Evolutionary conservation across 2,113 vertebrate species (phyloP).

Genomic region (Myocastor coypus): DNA sequence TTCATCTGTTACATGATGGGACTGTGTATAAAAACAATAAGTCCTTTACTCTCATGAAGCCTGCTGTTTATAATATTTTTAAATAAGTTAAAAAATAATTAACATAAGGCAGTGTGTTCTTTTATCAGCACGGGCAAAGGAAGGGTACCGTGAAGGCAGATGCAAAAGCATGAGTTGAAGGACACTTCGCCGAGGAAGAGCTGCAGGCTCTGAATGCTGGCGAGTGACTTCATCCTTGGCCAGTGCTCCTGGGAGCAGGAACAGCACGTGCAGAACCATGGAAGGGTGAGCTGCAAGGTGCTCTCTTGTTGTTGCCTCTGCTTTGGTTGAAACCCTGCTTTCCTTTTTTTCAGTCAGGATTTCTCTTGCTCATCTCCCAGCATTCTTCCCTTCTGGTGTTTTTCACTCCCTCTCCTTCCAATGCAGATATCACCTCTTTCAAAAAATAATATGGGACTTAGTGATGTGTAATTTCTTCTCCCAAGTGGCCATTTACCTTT

Average conservation of each 20-base stretch:
- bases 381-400: background rate
- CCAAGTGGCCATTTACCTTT: background rate
- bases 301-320: background rate
- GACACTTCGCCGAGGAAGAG: background rate
- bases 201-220: background rate
- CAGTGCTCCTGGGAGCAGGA: background rate
- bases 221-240: background rate
- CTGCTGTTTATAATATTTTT: slow-evolving; percentile 9
- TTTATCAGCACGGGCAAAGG: background rate
- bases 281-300: background rate
- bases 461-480: background rate
- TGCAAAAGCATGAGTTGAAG: background rate
- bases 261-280: background rate
- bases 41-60: background rate
- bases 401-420: background rate
- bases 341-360: background rate
- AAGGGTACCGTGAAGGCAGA: background rate
- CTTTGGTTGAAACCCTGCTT: background rate
- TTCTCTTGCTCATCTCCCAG: background rate
- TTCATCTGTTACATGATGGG: background rate
- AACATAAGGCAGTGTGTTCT: background rate
- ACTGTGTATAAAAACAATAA: background rate
- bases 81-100: background rate
- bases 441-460: background rate
- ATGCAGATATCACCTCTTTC: background rate